Conservation (phyloP, 1,140 invertebrate species). For the Idris sp. region DNA sequence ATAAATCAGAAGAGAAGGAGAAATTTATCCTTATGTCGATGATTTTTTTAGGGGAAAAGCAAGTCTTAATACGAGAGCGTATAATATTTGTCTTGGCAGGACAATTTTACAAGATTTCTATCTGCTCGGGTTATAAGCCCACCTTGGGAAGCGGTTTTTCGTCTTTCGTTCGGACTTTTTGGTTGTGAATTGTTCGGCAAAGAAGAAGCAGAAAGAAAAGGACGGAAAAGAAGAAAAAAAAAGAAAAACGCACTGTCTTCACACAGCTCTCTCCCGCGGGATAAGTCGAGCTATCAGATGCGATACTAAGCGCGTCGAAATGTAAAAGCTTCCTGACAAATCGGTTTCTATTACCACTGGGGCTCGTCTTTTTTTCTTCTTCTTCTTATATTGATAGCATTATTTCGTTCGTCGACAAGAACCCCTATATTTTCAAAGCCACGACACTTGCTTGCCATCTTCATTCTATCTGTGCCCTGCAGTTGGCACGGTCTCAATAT, state of each 20-base stretch:
- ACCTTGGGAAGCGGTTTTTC: constrained; percentile 42
- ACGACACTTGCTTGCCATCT: constrained; percentile 52
- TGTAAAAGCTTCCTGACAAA: constrained; percentile 77
- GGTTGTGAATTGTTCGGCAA: constrained; percentile 6
- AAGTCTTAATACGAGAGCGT: constrained; percentile 54
- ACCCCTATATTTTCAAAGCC: constrained; percentile 53
- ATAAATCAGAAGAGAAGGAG: no score
- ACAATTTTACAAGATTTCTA: constrained; percentile 78
- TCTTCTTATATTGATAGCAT: constrained; percentile 71
- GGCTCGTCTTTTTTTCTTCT: constrained; percentile 50
- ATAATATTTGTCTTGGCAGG: constrained; percentile 73
- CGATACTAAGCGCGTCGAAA: constrained; percentile 73
- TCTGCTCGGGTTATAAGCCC: constrained; percentile 70
- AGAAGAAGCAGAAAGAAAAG: constrained; percentile 19
- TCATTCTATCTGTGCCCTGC: constrained; percentile 50
- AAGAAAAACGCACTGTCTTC: no score
- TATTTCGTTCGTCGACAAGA: constrained; percentile 68
- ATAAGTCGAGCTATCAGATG: constrained; percentile 73
- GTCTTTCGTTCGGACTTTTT: constrained; percentile 35
- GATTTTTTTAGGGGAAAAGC: constrained; percentile 33
- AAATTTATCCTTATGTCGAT: constrained; percentile 19
- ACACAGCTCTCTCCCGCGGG: constrained; percentile 69
- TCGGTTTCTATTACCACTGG: constrained; percentile 77
- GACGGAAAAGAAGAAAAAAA: constrained; percentile 42
- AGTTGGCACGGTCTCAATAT: constrained; percentile 61